These are phyloP conservation scores for Danaus chrysippus DNA, from an alignment of 2,888 invertebrate genomes.

Conservation along the genomic window DNA sequence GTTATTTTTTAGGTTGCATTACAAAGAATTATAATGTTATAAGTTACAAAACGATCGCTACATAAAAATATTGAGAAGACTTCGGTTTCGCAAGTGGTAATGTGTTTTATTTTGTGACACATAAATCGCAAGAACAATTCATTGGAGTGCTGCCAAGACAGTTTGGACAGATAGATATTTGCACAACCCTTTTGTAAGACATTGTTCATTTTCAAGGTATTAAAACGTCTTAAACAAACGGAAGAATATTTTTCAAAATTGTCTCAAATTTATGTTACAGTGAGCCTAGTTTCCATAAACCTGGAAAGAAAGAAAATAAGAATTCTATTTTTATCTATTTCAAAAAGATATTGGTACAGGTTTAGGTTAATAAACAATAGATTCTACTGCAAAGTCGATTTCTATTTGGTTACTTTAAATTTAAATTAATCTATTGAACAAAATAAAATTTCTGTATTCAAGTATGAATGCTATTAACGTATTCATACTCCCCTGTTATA, in stretches of 20 bases:
- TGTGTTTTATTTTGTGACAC: slow-evolving; percentile 17
- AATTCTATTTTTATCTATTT: too few relatives aligned
- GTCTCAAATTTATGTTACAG: neutral
- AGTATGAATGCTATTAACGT: too few relatives aligned
- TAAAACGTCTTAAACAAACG: slow-evolving; percentile 5
- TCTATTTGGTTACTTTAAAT: too few relatives aligned
- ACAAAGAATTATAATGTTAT: neutral
- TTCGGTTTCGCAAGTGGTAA: slow-evolving; percentile 6
- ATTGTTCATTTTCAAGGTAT: slow-evolving; percentile 16
- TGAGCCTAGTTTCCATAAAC: neutral
- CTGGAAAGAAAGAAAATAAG: neutral
- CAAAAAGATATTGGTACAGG: too few relatives aligned
- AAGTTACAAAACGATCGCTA: neutral
- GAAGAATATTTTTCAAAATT: too few relatives aligned
- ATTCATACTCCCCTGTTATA: too few relatives aligned
- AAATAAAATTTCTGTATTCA: too few relatives aligned
- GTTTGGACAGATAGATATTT: slow-evolving; percentile 19
- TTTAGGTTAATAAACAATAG: too few relatives aligned
- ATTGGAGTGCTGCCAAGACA: slow-evolving; percentile 25
- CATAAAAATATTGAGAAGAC: neutral
- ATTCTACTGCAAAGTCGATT: too few relatives aligned
- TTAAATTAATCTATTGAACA: too few relatives aligned
- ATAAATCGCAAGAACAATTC: slow-evolving; percentile 23
- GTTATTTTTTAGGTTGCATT: too few relatives aligned
- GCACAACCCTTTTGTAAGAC: slow-evolving; percentile 15